Base-by-base conservation (phyloP, 2,797 vertebrate species). In the Ispidina picta region DNA sequence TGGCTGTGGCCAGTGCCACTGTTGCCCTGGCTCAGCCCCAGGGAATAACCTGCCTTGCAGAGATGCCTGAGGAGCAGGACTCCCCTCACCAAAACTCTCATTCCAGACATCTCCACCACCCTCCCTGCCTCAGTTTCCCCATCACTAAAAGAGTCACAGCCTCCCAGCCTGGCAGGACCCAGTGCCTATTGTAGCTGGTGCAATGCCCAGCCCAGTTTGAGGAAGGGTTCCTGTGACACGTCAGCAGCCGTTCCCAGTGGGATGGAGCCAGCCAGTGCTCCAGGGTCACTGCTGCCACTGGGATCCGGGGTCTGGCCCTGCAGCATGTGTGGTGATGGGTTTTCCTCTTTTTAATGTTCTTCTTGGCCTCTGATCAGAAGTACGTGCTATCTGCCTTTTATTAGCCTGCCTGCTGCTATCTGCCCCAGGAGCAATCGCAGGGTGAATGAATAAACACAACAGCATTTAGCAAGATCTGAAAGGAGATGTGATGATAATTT, bases 391-490 rank as follows among this genome's bases (percentile, higher is more conserved):
- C 81, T 86, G 94, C 91, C 94, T 91, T 87, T 86, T 87, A 79
- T 94, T 94, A 96, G 83, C 70, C 85, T 73, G 92, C 89, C 92
- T 93, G 91, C 86, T 93, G 90, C 94, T 93, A 71, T 89, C 94
- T 95, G 91, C 91, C 93, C 91, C 23, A 2, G 90, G 94, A 95
- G 93, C 94, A 83, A 87, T 93, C 62, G 41, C 73, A 23, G 89
- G 89, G 90, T 55, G 93, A 96, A 89, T 89, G 94, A 95, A 92
- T 96, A 96, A 95, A 96, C 91, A 95, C 95, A 89, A 90, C 84
- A 88, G 90, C 85, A 31, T 94, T 95, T 91, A 92, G 93, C 10
- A 33, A 92, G 89, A 92, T 88, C 89, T 91, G 87, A 91, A 88
- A 95, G 76, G 89, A 94, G 96, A 96, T 94, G 78, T 73, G 62